These are phyloP conservation scores for Salvelinus sp. DNA, from an alignment of 2,113 vertebrate genomes.

Conservation along the genomic window DNA sequence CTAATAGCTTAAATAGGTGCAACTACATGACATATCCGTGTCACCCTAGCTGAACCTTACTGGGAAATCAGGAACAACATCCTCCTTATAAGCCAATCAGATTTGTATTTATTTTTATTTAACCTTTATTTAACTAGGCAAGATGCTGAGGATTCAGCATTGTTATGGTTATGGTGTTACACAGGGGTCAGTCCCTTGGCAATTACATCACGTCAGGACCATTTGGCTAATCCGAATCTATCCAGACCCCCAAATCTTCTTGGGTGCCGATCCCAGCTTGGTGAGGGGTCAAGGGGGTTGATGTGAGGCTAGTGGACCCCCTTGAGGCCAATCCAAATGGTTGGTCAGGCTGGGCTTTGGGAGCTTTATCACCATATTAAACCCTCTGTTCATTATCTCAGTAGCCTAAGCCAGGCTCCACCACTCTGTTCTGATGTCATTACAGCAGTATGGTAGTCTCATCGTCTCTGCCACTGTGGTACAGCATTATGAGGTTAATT, in stretches of 20 bases:
- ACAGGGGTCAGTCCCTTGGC: constrained; percentile 34
- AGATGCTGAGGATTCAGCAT: background rate
- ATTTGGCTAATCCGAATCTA: constrained; percentile 63
- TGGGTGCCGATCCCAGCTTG: constrained; percentile 53
- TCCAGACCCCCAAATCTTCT: constrained; percentile 53
- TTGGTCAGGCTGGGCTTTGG: constrained; percentile 46
- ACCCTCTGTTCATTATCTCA: background rate
- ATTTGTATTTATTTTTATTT: too few species aligned
- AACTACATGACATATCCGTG: background rate
- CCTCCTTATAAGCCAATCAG: background rate
- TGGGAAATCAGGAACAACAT: constrained; percentile 3
- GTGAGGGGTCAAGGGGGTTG: constrained; percentile 33
- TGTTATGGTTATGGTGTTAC: constrained; percentile 42
- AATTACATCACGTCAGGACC: constrained; percentile 55
- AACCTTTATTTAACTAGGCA: too few species aligned
- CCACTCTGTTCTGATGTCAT: constrained; percentile 27
- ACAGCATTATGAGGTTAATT: too few species aligned
- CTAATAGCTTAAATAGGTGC: background rate
- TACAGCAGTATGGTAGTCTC: constrained; percentile 9
- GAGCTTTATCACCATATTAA: constrained; percentile 36
- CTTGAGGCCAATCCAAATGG: constrained; percentile 12
- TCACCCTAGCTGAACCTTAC: constrained; percentile 29
- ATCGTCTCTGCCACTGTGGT: too few species aligned
- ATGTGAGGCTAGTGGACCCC: constrained; percentile 41
- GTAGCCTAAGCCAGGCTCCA: constrained; percentile 16